These are phyloP conservation scores for Drosophila persimilis DNA, from an alignment of 1,140 invertebrate genomes.

Conservation along the genomic window DNA sequence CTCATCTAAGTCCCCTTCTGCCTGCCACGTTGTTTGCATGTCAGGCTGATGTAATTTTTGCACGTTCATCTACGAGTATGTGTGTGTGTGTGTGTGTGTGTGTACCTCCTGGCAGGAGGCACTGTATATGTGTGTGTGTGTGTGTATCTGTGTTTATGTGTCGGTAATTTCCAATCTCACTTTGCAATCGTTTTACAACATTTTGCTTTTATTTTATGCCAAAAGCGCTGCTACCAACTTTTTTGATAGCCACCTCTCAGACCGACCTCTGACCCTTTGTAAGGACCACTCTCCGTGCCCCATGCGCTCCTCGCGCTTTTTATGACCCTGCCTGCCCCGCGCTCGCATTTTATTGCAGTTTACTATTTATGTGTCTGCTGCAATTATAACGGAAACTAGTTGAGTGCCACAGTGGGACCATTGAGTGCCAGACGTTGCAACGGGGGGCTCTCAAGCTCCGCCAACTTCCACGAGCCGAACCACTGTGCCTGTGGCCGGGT, in stretches of 20 bases:
- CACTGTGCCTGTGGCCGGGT: slow-evolving; percentile 17
- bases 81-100: slow-evolving; percentile 16
- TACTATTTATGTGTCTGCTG: slow-evolving; percentile 82
- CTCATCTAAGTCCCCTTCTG: slow-evolving; percentile 15
- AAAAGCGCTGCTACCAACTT: slow-evolving; percentile 65
- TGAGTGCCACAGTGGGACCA: slow-evolving; percentile 74
- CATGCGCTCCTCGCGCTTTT: slow-evolving; percentile 8
- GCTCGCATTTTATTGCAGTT: slow-evolving; percentile 72
- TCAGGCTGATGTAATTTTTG: slow-evolving; percentile 75
- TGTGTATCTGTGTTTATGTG: slow-evolving; percentile 57
- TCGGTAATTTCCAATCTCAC: slow-evolving; percentile 81
- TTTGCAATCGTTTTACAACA: slow-evolving; percentile 81
- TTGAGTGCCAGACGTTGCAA: background rate
- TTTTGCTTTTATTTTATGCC: slow-evolving; percentile 82
- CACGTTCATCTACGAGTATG: slow-evolving; percentile 61
- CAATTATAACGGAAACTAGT: slow-evolving; percentile 82
- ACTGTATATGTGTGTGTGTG: background rate
- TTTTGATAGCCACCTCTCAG: slow-evolving; percentile 56
- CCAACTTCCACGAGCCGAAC: background rate
- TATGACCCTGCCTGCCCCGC: slow-evolving; percentile 12
- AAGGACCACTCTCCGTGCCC: too few species aligned
- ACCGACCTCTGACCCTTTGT: slow-evolving; percentile 9
- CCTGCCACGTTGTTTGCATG: slow-evolving; percentile 53
- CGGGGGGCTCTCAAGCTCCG: background rate
- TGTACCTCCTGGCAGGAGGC: slow-evolving; percentile 6